Conservation (phyloP, 2,113 vertebrate genomes). For the Misgurnus anguillicaudatus region DNA sequence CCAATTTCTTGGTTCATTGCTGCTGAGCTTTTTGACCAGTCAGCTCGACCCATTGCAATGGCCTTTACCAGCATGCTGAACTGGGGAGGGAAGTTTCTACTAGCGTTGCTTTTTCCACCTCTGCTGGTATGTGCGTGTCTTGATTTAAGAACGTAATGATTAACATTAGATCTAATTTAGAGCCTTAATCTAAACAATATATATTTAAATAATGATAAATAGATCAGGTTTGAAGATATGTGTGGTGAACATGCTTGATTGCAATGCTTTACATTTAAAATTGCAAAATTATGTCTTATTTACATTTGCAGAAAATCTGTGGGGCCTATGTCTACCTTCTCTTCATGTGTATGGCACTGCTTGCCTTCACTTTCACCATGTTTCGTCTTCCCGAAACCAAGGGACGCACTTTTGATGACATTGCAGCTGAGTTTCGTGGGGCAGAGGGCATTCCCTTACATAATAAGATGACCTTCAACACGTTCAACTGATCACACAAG, state of each 20-base stretch:
- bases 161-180: no score
- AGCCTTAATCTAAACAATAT: no score
- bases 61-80: constrained; percentile 75
- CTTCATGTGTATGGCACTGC: constrained; percentile 68
- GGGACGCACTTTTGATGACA: constrained; percentile 77
- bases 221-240: no score
- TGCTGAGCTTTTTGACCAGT: constrained; percentile 72
- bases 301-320: constrained; percentile 65
- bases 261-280: not conserved
- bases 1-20: constrained; percentile 74
- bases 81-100: constrained; percentile 74
- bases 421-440: constrained; percentile 74
- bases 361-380: constrained; percentile 71
- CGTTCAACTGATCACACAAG: constrained; percentile 66
- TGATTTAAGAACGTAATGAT: no score
- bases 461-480: constrained; percentile 72
- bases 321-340: constrained; percentile 75
- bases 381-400: constrained; percentile 75
- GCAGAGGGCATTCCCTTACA: constrained; percentile 70
- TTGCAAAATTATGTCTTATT: not conserved
- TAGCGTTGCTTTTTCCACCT: constrained; percentile 70
- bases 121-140: constrained; percentile 54
- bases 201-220: no score
- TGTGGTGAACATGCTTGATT: no score
- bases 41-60: constrained; percentile 65